phyloP scores from a whole-genome alignment of 2,113 vertebrate genomes.

The Caretta caretta region DNA sequence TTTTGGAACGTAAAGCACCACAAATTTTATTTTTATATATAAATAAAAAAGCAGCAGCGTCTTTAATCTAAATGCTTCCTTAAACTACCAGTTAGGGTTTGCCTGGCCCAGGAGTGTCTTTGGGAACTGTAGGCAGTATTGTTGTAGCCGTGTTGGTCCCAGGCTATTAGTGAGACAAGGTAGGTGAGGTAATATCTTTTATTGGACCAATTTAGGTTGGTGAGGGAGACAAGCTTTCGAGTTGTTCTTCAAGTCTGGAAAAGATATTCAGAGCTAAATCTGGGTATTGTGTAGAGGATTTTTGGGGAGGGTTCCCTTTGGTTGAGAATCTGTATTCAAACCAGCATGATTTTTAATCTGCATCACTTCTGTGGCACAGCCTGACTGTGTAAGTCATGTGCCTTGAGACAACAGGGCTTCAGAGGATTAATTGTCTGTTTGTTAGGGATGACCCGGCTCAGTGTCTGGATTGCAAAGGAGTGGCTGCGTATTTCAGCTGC shows the following conservation, averaged over 20 bases:
- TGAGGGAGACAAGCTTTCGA: neutral
- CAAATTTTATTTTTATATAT: fast-evolving
- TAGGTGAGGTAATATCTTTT: neutral
- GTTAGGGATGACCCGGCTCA: slow-evolving; percentile 40
- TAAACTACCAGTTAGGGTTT: neutral
- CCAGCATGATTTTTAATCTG: neutral
- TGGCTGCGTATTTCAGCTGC: neutral
- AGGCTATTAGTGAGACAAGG: neutral
- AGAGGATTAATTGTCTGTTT: slow-evolving; percentile 22
- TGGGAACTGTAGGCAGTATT: neutral
- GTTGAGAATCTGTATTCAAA: slow-evolving; percentile 57
- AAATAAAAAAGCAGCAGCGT: neutral
- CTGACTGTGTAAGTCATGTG: neutral
- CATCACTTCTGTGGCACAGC: neutral
- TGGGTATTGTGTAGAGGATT: slow-evolving; percentile 64
- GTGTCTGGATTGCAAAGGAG: slow-evolving; percentile 15
- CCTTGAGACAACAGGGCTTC: slow-evolving; percentile 7
- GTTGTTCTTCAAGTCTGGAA: slow-evolving; percentile 46
- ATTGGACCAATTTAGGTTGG: neutral
- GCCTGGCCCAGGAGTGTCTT: slow-evolving; percentile 19
- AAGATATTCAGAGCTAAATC: neutral
- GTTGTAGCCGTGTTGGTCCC: neutral
- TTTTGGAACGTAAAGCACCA: neutral
- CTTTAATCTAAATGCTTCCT: neutral
- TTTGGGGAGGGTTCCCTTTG: slow-evolving; percentile 72